phyloP scores from a whole-genome alignment of 2,113 vertebrate species.

The Eudyptes chrysolophus region DNA sequence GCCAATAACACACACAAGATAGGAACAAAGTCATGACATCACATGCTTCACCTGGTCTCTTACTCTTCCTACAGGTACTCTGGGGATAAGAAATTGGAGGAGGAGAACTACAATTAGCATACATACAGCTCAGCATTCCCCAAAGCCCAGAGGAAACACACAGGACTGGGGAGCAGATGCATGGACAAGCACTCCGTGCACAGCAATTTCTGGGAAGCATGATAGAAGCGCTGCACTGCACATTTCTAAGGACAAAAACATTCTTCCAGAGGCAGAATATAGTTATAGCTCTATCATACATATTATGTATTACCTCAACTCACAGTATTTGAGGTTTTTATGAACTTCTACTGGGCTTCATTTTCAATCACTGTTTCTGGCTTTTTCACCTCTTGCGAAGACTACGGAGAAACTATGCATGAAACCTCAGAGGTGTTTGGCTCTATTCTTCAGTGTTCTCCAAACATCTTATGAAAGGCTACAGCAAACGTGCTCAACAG shows the following conservation, averaged over 20 bases:
- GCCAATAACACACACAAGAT: not conserved
- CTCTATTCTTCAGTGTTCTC: not conserved
- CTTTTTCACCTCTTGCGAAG: not conserved
- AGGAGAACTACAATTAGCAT: not conserved
- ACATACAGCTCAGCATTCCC: not conserved
- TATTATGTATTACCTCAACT: not conserved
- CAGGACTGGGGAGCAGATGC: not conserved
- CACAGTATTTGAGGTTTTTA: not conserved
- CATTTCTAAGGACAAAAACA: not conserved
- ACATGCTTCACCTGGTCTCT: not conserved
- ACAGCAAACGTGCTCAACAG: not conserved
- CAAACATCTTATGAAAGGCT: not conserved
- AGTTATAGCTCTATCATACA: rapidly evolving
- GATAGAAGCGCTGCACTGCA: rapidly evolving
- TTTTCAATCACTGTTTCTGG: rapidly evolving
- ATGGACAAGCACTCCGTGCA: not conserved
- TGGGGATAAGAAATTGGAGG: not conserved
- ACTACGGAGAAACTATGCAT: rapidly evolving
- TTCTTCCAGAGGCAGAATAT: not conserved
- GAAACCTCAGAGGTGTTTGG: not conserved
- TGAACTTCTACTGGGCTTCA: not conserved
- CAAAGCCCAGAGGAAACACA: not conserved
- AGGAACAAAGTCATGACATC: not conserved
- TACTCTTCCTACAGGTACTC: not conserved
- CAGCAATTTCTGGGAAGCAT: not conserved